These are phyloP conservation scores for Megalops cyprinoides DNA, from an alignment of 2,797 vertebrate genomes.

Conservation along the genomic window DNA sequence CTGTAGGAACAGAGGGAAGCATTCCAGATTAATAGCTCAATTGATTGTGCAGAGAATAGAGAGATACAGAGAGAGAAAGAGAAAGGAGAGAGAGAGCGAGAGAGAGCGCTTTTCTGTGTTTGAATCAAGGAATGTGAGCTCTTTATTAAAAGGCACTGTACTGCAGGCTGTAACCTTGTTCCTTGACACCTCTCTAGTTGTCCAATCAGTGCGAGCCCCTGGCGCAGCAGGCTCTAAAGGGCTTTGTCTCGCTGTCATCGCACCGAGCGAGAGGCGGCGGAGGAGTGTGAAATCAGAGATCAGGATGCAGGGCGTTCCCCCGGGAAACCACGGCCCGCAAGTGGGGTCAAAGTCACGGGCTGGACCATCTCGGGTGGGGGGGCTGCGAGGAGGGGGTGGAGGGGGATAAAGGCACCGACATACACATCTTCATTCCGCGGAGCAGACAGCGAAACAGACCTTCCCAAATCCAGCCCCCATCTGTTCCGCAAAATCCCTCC, in stretches of 20 bases:
- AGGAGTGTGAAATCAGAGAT: conserved; percentile 44
- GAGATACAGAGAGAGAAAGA: neutral
- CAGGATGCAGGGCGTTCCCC: conserved; percentile 29
- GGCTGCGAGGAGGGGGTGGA: conserved; percentile 75
- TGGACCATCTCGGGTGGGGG: conserved; percentile 80
- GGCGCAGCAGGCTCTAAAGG: conserved; percentile 86
- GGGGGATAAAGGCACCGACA: conserved; percentile 66
- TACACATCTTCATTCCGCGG: conserved; percentile 84
- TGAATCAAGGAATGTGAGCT: conserved; percentile 66
- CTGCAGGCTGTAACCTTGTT: conserved; percentile 85
- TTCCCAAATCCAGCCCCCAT: too few species aligned
- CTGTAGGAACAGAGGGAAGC: conserved; percentile 75
- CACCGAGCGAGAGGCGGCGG: neutral
- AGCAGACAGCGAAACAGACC: conserved; percentile 81
- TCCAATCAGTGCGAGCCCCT: conserved; percentile 68
- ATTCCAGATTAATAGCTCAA: conserved; percentile 84
- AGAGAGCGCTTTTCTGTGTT: conserved; percentile 37
- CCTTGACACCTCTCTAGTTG: conserved; percentile 75
- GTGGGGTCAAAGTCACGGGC: conserved; percentile 71
- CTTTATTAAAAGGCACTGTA: conserved; percentile 85
- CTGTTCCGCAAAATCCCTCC: neutral
- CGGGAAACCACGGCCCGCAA: conserved; percentile 11
- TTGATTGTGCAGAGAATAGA: conserved; percentile 76
- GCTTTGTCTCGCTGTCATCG: conserved; percentile 91
- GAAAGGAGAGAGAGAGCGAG: neutral